Conservation (phyloP, 2,797 vertebrate genomes). For the Hirundo rustica region DNA sequence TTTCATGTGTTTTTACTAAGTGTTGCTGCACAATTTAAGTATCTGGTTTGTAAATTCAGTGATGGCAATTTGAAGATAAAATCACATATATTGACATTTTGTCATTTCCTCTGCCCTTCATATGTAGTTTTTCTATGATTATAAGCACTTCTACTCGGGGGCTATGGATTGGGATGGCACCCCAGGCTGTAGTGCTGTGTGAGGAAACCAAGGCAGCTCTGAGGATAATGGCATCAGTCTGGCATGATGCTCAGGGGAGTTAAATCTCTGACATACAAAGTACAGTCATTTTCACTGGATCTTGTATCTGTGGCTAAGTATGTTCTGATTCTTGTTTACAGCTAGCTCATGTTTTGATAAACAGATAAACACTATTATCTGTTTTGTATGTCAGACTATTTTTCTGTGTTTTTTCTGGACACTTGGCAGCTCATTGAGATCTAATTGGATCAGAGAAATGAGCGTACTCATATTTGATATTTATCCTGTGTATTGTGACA, state of each 20-base stretch:
- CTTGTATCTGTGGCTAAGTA: background rate
- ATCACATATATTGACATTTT: background rate
- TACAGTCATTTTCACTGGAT: background rate
- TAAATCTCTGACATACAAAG: background rate
- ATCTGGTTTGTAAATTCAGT: background rate
- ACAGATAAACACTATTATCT: background rate
- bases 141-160: background rate
- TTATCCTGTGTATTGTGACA: background rate
- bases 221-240: background rate
- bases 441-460: background rate
- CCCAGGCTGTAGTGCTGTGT: background rate
- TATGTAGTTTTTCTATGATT: background rate
- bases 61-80: background rate
- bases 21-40: background rate
- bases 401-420: background rate
- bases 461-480: background rate
- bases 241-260: background rate
- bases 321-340: background rate
- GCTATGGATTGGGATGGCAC: background rate
- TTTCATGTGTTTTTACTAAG: background rate
- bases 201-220: background rate
- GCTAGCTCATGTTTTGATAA: background rate
- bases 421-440: background rate
- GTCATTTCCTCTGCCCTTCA: background rate
- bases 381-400: background rate